Base-by-base conservation (phyloP, 2,888 invertebrate species). In the Pristionchus fissidentatus region DNA sequence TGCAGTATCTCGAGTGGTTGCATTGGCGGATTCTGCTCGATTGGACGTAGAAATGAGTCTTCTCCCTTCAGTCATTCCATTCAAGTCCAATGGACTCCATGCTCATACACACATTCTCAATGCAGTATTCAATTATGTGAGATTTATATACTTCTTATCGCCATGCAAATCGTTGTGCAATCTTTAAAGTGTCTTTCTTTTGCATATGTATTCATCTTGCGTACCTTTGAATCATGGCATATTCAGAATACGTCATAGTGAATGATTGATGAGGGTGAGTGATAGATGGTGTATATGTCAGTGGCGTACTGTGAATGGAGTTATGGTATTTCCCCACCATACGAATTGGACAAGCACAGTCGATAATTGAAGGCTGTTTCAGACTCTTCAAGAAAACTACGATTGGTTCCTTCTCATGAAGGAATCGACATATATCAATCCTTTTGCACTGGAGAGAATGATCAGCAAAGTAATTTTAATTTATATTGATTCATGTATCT, bases 381-480 rank as follows among this genome's bases (percentile, higher is more conserved):
- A 60, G 62, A 81, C 88, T 0, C 85, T 90, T 7, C 90, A 90
- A 81, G 90, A 97, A 90, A 96, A 96, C 89, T 98, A 95, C 93
- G 97, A 98, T 93, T 98, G 96, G 94, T 97, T 97, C 93, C 95
- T 96, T 92, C 94, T 98, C 79, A 95, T 96, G 75, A 95, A 96
- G 66, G 98, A 98, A 93, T 94, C 94, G 10, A 95, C 95, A 0
- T 98, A 96, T 92, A 94, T 98, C 81, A 96, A 97, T 93, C 95
- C 95, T 0, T 95, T 95, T 73, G 95, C 95, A 83, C 93, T 98
- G 77, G 94, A 94, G 41, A 94, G 95, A 85, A 93, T 96, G 83
- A 95, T 96, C 38, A 86, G 88, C 78, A 85, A 85, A 75, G 86
- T 90, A 19, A 29, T 83, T 70, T 81, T 41, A 41, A n/a, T 60